These are phyloP conservation scores for Corythaeola cristata DNA, from an alignment of 2,113 vertebrate genomes.

Conservation along the genomic window DNA sequence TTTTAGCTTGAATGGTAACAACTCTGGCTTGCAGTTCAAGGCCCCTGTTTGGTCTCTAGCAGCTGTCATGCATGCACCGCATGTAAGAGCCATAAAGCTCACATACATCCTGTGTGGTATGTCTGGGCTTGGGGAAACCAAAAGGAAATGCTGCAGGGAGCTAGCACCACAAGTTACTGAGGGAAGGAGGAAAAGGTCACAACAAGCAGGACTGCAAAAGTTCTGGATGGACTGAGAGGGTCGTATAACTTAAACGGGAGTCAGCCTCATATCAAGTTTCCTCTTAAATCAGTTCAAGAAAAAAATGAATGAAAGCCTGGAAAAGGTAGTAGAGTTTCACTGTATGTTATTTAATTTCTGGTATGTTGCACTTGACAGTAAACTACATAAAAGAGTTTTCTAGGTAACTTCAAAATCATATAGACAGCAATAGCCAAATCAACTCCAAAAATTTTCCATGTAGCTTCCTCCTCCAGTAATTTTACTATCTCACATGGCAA, in stretches of 20 bases:
- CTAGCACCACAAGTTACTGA: neutral
- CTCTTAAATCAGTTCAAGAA: neutral
- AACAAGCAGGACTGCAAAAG: neutral
- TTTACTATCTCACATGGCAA: neutral
- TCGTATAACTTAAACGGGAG: neutral
- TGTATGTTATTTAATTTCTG: neutral
- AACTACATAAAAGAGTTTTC: neutral
- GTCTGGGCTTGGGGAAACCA: neutral
- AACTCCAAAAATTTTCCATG: neutral
- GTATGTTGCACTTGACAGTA: neutral
- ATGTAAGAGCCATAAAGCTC: neutral
- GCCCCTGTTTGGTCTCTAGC: neutral
- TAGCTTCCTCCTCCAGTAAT: neutral
- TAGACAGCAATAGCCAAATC: neutral
- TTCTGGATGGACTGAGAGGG: neutral
- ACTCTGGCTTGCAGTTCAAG: neutral
- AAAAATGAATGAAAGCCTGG: neutral
- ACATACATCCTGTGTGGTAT: fast-evolving
- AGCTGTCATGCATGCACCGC: neutral
- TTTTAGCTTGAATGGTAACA: neutral
- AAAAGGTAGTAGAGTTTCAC: neutral
- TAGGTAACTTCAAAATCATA: neutral
- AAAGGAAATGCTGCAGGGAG: neutral
- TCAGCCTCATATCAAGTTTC: neutral
- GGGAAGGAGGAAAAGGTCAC: neutral